These are phyloP conservation scores for Pachypanchax playfairii DNA, from an alignment of 2,113 vertebrate species.

Conservation along the genomic window DNA sequence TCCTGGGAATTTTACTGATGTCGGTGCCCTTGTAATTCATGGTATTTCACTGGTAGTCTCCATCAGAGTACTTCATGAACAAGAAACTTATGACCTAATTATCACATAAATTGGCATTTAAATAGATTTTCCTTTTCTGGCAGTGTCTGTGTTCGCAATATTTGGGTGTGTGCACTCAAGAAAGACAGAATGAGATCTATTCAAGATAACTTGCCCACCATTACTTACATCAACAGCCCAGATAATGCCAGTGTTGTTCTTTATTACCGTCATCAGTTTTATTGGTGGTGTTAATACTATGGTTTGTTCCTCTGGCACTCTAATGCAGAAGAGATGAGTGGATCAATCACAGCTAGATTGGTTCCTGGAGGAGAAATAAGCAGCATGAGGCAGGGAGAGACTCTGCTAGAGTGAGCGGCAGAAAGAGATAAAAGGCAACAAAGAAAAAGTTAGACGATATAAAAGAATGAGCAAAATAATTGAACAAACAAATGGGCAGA, in stretches of 20 bases:
- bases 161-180: constrained; percentile 18
- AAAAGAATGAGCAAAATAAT: constrained; percentile 46
- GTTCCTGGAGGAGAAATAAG: constrained; percentile 66
- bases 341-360: constrained; percentile 75
- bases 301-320: constrained; percentile 61
- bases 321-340: constrained; percentile 77
- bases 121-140: constrained; percentile 27
- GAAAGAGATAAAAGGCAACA: constrained; percentile 30
- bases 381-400: constrained; percentile 32
- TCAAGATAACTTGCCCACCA: constrained; percentile 55
- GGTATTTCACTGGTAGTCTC: constrained; percentile 42
- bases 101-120: constrained; percentile 49
- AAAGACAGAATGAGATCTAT: constrained; percentile 34
- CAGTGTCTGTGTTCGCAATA: constrained; percentile 1
- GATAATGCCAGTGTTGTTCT: constrained; percentile 65
- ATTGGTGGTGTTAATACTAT: constrained; percentile 73
- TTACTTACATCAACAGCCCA: constrained; percentile 64
- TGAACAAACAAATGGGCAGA: constrained; percentile 30
- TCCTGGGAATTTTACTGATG: constrained; percentile 47
- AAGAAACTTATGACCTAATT: constrained; percentile 46
- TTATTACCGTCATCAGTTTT: constrained; percentile 78
- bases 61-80: constrained; percentile 43
- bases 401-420: constrained; percentile 2
- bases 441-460: constrained; percentile 27
- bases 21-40: constrained; percentile 31